phyloP scores from a whole-genome alignment of 2,797 vertebrate species.

The Triplophysa yarkandensis region DNA sequence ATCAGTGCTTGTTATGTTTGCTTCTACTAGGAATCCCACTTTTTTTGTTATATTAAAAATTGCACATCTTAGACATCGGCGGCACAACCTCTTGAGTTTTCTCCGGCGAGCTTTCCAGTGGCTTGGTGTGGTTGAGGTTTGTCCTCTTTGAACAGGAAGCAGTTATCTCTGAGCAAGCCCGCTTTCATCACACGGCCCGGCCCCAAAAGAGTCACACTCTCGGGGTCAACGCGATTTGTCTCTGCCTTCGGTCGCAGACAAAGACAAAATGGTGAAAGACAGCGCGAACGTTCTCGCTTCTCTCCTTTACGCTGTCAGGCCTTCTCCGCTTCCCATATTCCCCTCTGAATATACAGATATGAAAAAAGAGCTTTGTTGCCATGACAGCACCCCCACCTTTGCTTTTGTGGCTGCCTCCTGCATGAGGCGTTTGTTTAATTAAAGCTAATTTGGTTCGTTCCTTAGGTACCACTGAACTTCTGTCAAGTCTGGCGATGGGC shows the following conservation, averaged over 20 bases:
- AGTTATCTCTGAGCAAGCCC: slow-evolving; percentile 56
- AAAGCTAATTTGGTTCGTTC: slow-evolving; percentile 56
- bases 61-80: slow-evolving; percentile 33
- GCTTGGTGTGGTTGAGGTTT: slow-evolving; percentile 48
- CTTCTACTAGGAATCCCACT: neutral
- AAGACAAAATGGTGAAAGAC: slow-evolving; percentile 62
- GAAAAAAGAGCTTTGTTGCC: slow-evolving; percentile 77
- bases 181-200: slow-evolving; percentile 59
- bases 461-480: slow-evolving; percentile 52
- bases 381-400: slow-evolving; percentile 68
- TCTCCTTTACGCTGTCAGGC: slow-evolving; percentile 62
- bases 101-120: slow-evolving; percentile 37
- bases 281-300: slow-evolving; percentile 57
- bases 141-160: slow-evolving; percentile 48
- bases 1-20: neutral
- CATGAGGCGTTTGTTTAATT: slow-evolving; percentile 55
- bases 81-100: slow-evolving; percentile 24
- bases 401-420: slow-evolving; percentile 53
- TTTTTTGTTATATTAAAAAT: slow-evolving; percentile 36
- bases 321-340: slow-evolving; percentile 61
- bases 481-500: slow-evolving; percentile 50
- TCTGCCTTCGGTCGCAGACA: slow-evolving; percentile 55
- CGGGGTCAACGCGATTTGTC: slow-evolving; percentile 58
- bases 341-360: slow-evolving; percentile 64
- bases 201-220: slow-evolving; percentile 55